A percentile compares a stretch with the other conserved stretches of the same genome.
phyloP scores from a whole-genome alignment of 1,140 invertebrate genomes.

The Oscheius sp. region DNA sequence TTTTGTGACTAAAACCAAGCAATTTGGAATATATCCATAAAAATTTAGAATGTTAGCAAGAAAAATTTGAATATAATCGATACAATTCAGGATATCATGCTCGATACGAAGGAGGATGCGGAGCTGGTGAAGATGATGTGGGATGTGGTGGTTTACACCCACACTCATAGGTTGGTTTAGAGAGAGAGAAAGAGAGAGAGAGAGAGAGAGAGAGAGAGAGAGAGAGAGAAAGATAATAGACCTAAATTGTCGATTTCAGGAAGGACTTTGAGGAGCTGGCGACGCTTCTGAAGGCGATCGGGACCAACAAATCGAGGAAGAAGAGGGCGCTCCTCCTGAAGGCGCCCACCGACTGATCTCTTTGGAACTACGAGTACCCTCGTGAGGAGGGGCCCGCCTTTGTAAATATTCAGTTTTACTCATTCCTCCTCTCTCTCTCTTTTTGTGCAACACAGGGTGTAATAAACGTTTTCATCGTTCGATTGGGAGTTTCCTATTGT shows the following conservation, averaged over 20 bases:
- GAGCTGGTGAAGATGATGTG: conserved; percentile 59
- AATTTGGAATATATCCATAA: not conserved
- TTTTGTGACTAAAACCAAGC: not conserved
- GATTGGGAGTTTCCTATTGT: no score
- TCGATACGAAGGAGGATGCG: conserved; percentile 53
- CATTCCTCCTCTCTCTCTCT: no score
- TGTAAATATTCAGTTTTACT: no score
- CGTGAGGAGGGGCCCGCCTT: no score
- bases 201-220: not conserved
- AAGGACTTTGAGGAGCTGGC: conserved; percentile 32
- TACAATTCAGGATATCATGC: conserved; percentile 67
- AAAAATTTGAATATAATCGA: not conserved
- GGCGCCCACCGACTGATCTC: no score
- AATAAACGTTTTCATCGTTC: no score
- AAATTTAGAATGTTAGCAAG: not conserved
- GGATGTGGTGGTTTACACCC: conserved; percentile 52
- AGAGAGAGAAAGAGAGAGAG: not conserved
- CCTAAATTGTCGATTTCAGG: not conserved
- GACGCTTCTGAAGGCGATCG: conserved; percentile 19
- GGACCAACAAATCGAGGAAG: conserved; percentile 1
- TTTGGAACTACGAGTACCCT: no score
- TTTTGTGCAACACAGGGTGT: no score
- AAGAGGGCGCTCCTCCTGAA: not conserved
- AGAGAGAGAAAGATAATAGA: not conserved
- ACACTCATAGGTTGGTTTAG: conserved; percentile 18